Evolutionary conservation across 2,888 invertebrate genomes (phyloP).

Genomic region (Deilephila porcellus): DNA sequence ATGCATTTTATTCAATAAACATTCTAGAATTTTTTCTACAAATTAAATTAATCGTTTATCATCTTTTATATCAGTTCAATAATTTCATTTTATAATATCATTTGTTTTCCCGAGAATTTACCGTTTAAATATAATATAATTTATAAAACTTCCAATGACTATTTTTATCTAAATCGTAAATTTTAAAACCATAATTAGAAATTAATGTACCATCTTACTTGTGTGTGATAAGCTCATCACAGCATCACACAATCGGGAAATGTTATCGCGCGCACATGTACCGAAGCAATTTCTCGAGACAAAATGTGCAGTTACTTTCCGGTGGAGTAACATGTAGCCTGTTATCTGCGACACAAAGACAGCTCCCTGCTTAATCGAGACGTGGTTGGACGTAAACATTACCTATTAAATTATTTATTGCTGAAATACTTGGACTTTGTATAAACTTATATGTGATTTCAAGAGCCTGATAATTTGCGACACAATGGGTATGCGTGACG

Average conservation of each 20-base stretch:
- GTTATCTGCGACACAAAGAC: conserved; percentile 12
- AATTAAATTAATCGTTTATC: too few species aligned
- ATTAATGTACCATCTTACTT: neutral
- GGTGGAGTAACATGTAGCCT: neutral
- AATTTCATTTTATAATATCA: too few species aligned
- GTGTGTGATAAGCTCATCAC: neutral
- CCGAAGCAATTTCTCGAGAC: neutral
- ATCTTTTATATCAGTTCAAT: too few species aligned
- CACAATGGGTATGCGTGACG: too few species aligned
- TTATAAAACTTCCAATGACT: neutral
- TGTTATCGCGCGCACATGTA: neutral
- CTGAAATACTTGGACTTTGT: neutral
- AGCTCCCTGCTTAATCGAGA: neutral
- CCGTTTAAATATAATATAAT: too few species aligned
- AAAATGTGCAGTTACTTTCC: neutral
- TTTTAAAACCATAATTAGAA: neutral
- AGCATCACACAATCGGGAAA: neutral
- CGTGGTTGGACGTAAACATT: neutral
- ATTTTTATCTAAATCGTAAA: neutral
- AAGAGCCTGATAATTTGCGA: too few species aligned
- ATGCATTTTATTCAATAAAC: too few species aligned
- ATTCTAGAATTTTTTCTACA: too few species aligned
- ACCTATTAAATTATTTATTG: neutral
- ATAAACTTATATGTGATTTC: neutral
- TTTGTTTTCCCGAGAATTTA: too few species aligned